A percentile compares a stretch with the other conserved stretches of the same genome.
These are phyloP conservation scores for Himalopsyche tibetana DNA, from an alignment of 2,888 invertebrate genomes.

Conservation along the genomic window DNA sequence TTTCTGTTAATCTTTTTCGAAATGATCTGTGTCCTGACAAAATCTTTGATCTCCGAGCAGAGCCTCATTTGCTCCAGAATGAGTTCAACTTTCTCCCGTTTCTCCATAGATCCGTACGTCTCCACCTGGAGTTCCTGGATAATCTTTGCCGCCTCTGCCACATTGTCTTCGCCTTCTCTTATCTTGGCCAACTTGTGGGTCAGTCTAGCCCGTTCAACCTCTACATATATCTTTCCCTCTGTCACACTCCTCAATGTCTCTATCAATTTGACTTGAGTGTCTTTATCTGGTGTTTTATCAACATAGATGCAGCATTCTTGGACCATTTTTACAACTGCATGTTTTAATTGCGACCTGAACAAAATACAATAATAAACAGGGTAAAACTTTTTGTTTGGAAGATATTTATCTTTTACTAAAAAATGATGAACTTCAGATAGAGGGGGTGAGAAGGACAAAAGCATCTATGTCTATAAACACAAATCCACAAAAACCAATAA, in stretches of 20 bases:
- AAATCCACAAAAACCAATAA: no score
- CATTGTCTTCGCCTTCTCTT: conserved; percentile 88
- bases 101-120: conserved; percentile 99
- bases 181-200: conserved; percentile 93
- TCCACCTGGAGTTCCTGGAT: conserved; percentile 97
- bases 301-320: conserved; percentile 96
- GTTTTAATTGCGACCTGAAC: conserved; percentile 91
- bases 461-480: no score
- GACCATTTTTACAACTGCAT: conserved; percentile 97
- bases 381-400: no score
- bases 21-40: conserved; percentile 97
- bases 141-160: conserved; percentile 93
- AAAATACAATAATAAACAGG: background rate
- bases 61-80: conserved; percentile 99
- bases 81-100: conserved; percentile 96
- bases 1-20: conserved; percentile 98
- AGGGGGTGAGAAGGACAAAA: no score
- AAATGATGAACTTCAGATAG: no score
- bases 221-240: conserved; percentile 99
- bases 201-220: conserved; percentile 97
- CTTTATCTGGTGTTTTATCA: conserved; percentile 93
- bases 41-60: conserved; percentile 96
- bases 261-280: conserved; percentile 94
- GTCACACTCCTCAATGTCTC: conserved; percentile 96
- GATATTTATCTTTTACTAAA: no score